Conservation (phyloP, 2,113 vertebrate genomes). For the Aviceda subcristata region DNA sequence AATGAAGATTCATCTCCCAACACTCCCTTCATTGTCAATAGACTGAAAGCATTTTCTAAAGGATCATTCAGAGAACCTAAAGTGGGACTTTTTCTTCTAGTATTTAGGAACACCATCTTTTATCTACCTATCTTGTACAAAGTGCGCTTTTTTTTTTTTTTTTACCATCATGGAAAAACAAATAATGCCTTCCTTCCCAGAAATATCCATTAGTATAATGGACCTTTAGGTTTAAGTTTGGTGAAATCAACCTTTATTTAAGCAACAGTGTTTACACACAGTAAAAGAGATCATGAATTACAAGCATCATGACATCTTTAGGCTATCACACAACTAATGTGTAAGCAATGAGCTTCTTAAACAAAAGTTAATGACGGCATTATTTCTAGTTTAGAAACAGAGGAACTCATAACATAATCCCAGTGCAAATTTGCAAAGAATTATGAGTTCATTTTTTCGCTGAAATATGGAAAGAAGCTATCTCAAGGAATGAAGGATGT, state of each 20-base stretch:
- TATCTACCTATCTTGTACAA: neutral
- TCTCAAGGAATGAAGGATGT: constrained; percentile 68
- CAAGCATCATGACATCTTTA: neutral
- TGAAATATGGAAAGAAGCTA: constrained; percentile 30
- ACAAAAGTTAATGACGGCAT: neutral
- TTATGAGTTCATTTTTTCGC: neutral
- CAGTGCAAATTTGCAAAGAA: neutral
- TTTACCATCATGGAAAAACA: neutral
- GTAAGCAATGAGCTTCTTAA: neutral
- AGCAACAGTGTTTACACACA: neutral
- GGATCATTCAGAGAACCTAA: neutral
- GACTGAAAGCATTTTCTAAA: constrained; percentile 6
- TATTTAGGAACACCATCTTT: neutral
- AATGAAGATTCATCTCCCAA: constrained; percentile 29
- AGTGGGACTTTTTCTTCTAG: neutral
- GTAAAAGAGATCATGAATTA: constrained; percentile 21
- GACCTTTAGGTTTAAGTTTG: neutral
- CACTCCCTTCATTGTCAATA: neutral
- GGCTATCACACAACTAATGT: neutral
- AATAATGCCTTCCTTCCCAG: neutral
- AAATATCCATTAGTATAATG: neutral
- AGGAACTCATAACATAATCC: neutral
- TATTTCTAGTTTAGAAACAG: neutral
- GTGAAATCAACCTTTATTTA: constrained; percentile 8
- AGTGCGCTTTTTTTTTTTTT: neutral